phyloP scores from a whole-genome alignment of 2,888 invertebrate genomes.

The Pimpla rufipes region DNA sequence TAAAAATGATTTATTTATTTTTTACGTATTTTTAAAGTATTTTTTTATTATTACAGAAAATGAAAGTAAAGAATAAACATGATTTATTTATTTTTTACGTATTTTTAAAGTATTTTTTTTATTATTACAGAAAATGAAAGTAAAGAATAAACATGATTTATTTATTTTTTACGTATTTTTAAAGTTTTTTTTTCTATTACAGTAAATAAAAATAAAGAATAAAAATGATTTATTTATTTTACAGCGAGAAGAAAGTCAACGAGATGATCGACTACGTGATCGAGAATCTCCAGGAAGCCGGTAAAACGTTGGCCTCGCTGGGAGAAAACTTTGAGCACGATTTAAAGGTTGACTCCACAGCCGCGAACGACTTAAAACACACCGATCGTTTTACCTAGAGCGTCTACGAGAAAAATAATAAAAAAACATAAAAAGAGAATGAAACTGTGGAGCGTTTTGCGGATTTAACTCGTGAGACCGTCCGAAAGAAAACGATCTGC shows the following conservation, averaged over 20 bases:
- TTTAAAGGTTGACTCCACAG: conserved; percentile 80
- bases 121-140: background rate
- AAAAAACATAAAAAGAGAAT: conserved; percentile 36
- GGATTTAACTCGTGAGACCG: conserved; percentile 17
- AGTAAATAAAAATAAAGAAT: background rate
- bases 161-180: too few relatives aligned
- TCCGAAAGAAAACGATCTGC: conserved; percentile 28
- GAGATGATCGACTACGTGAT: conserved; percentile 80
- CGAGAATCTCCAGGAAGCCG: conserved; percentile 80
- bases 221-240: conserved; percentile 18
- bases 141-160: background rate
- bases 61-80: too few relatives aligned
- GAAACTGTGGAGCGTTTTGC: conserved; percentile 25
- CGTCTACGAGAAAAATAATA: conserved; percentile 50
- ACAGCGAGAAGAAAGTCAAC: conserved; percentile 80
- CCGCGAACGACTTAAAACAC: conserved; percentile 70
- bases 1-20: conserved; percentile 10
- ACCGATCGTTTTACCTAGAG: conserved; percentile 52
- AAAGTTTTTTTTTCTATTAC: background rate
- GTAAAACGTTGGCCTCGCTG: conserved; percentile 78
- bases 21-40: too few relatives aligned
- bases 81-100: background rate
- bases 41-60: too few relatives aligned
- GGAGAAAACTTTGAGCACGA: conserved; percentile 82
- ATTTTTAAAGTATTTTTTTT: background rate